These are phyloP conservation scores for Brassicogethes aeneus DNA, from an alignment of 2,888 invertebrate genomes.

Conservation along the genomic window DNA sequence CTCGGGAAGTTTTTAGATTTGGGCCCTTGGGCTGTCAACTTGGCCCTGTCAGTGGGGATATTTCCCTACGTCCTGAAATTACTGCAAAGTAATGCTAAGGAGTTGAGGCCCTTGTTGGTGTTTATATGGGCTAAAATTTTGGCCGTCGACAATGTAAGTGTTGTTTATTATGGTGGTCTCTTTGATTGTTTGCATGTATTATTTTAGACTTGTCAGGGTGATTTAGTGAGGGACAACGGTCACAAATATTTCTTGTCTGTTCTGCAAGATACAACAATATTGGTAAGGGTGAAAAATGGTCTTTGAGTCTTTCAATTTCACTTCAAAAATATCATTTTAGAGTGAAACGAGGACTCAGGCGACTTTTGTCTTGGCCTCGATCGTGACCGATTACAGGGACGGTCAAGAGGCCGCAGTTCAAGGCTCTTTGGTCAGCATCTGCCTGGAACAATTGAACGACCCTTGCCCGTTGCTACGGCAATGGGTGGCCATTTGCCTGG, in stretches of 20 bases:
- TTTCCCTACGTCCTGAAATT: conserved; percentile 98
- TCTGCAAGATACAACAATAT: conserved; percentile 76
- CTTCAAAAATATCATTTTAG: conserved; percentile 35
- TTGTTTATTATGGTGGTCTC: conserved; percentile 3
- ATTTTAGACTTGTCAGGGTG: conserved; percentile 83
- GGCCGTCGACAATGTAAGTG: conserved; percentile 84
- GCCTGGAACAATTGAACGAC: conserved; percentile 80
- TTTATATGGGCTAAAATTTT: conserved; percentile 99
- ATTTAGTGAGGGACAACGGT: conserved; percentile 86
- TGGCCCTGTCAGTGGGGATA: conserved; percentile 94
- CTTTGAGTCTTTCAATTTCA: neutral
- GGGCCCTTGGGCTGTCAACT: conserved; percentile 92
- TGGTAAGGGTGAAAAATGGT: conserved; percentile 44
- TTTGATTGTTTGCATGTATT: conserved; percentile 6
- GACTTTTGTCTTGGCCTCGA: conserved; percentile 89
- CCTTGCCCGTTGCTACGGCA: conserved; percentile 58
- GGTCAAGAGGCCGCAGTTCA: conserved; percentile 89
- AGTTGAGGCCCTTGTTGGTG: conserved; percentile 85
- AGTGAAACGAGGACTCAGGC: conserved; percentile 85
- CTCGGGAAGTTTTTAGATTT: conserved; percentile 90
- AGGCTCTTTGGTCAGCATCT: conserved; percentile 83
- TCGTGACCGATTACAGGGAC: conserved; percentile 79
- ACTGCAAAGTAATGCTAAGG: conserved; percentile 88
- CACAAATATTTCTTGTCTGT: conserved; percentile 93
- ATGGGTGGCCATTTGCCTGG: conserved; percentile 91